Base-by-base conservation (phyloP, 2,113 vertebrate genomes). In the Pogonocichla stellata region DNA sequence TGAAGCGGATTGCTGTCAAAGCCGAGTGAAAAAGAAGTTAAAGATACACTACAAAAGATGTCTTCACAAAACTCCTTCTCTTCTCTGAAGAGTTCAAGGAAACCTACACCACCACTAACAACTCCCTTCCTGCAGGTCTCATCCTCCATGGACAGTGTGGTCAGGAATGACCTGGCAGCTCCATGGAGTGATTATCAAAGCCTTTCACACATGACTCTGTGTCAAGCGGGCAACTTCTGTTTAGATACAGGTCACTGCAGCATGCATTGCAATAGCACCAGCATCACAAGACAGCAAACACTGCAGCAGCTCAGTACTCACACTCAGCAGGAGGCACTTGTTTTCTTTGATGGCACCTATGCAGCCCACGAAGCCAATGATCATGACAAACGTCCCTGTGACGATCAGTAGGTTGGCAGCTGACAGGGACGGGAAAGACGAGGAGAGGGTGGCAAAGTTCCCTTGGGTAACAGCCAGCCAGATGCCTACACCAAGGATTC, bases 311-410 rank as follows among this genome's bases (percentile, higher is more conserved):
- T 92, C 82, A 36, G 65, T 97, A 98, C 99, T 99, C 92, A 99
- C 99, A 24, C 98, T 98, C 92, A 99, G 98, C 90, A 99, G 98
- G 73, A 99, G 98, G 81, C 99, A 98, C 92, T 98, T 99, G 96
- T 99, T 99, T 97, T 99, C 99, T 95, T 99, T 99, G 97, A 99
- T 99, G 94, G 99, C 99, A 9, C 99, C 99, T 54, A 99, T 98
- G 91, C 99, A 99, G 80, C 99, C 99, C 96, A 99, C 98, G 51
- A 99, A 99, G 94, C 99, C 99, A 28, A 99, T 99, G 98, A 99
- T 98, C 99, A 99, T 99, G 97, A 99, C 98, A 83, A 99, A 98
- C 3, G 98, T 98, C 54, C 99, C 99, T 2, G 98, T 98, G 38
- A 98, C 98, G 7, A 99, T 99, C 95, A 99, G 98, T 16, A 99